Base-by-base conservation (phyloP, 2,888 invertebrate species). In the Automeris io region DNA sequence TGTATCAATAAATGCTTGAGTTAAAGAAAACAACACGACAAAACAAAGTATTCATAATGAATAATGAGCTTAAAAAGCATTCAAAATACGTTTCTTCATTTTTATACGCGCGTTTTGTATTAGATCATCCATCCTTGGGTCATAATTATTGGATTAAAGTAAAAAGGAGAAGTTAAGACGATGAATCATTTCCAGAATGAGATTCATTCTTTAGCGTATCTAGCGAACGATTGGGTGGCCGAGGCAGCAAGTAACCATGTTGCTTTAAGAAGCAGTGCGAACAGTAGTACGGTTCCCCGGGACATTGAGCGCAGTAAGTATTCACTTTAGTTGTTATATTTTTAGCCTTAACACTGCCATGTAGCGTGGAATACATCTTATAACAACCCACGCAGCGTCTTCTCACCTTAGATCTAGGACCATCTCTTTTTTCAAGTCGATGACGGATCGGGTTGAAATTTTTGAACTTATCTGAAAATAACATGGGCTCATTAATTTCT, bases 331-430 rank as follows among this genome's bases (percentile, higher is more conserved):
- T 42, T 7, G 56, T 47, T 16, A 50, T 41, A 26, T 51, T 62
- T 33, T 54, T 52, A 1, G 57, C 53, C 19, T 23, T 38, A 1
- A 46, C 47, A 5, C 48, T 46, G n/a, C 57, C 58, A 31, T 44
- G 52, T 18, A 55, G 45, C 2, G 48, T 43, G 2, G 45, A 40
- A 41, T 53, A 52, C 24, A 46, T 37, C 21, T 50, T 55, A 33
- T 56, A 54, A 38, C 65, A 65, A 9, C 42, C 52, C 2, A 38
- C 45, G 39, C 61, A 64, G 0, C 52, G 49, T 2, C 54, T 40
- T 0, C 54, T 45, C 5, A 44, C 37, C 18, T 33, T 42, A 1
- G 37, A 36, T 4, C 33, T 36, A 4, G 40, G 34, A 5, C 55
- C 54, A 3, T 55, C 40, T n/a, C 39, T 43, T 21, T 44, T 46